Percentiles rank a stretch among this genome's conserved stretches.
Conservation (phyloP, 35 echinoderm and acorn worm species). For the Ptychodera flava region DNA sequence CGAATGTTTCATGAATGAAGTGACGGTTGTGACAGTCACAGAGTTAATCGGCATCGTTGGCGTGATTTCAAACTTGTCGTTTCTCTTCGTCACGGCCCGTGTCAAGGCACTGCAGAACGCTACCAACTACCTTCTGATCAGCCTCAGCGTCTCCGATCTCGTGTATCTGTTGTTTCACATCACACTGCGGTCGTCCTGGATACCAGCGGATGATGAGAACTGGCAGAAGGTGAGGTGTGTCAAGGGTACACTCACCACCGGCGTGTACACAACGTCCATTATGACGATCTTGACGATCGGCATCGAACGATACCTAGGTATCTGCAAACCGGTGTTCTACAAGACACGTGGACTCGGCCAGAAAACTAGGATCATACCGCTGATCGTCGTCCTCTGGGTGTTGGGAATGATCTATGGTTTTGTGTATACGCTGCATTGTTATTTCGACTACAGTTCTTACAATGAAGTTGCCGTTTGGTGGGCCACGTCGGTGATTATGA, state of each 20-base stretch:
- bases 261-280: background rate
- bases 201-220: background rate
- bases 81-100: background rate
- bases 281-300: background rate
- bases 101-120: background rate
- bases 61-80: background rate
- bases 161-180: background rate
- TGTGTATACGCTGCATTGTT: background rate
- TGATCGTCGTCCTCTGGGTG: background rate
- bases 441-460: background rate
- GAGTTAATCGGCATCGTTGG: background rate
- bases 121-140: background rate
- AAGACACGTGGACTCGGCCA: background rate
- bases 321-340: background rate
- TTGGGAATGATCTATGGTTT: background rate
- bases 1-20: too few species aligned
- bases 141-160: background rate
- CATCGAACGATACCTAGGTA: background rate
- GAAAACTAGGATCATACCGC: background rate
- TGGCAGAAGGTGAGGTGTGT: background rate
- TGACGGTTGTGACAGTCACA: too few species aligned
- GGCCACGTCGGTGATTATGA: background rate
- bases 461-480: background rate
- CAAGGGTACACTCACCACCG: background rate
- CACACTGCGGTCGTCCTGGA: background rate